These are phyloP conservation scores for Rhagonycha fulva DNA, from an alignment of 2,888 invertebrate species.

Conservation along the genomic window DNA sequence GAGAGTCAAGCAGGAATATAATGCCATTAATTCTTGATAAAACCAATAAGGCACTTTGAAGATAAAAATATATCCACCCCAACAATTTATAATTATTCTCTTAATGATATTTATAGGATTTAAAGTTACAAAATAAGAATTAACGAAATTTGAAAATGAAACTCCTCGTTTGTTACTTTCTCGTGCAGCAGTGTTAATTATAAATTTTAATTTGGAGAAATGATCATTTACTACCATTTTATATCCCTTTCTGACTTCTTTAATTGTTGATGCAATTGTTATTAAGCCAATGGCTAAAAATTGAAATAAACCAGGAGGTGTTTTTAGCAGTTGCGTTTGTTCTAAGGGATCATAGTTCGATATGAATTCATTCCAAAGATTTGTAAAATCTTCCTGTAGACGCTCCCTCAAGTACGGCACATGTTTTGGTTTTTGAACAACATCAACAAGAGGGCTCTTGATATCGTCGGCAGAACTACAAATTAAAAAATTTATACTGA, in stretches of 20 bases:
- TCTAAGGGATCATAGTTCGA: conserved; percentile 79
- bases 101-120: conserved; percentile 54
- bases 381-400: conserved; percentile 69
- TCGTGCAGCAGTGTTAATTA: conserved; percentile 48
- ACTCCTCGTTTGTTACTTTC: conserved; percentile 48
- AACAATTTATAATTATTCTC: conserved; percentile 49
- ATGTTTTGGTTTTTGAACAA: conserved; percentile 65
- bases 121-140: conserved; percentile 52
- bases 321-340: conserved; percentile 67
- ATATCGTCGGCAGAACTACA: not conserved
- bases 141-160: conserved; percentile 43
- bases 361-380: conserved; percentile 81
- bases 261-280: conserved; percentile 65
- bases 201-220: conserved; percentile 56
- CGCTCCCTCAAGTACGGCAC: conserved; percentile 70
- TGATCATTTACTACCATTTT: conserved; percentile 55
- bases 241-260: conserved; percentile 64
- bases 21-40: conserved; percentile 54
- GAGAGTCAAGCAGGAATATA: conserved; percentile 48
- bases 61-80: conserved; percentile 34
- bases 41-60: conserved; percentile 52
- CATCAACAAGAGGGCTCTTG: conserved; percentile 59
- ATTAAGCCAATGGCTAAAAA: conserved; percentile 68
- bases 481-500: not conserved
- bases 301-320: conserved; percentile 62